Percentiles rank a stretch among this genome's conserved stretches.
Evolutionary conservation across 2,888 invertebrate genomes (phyloP).

Genomic region (Tuberolachnus salignus): DNA sequence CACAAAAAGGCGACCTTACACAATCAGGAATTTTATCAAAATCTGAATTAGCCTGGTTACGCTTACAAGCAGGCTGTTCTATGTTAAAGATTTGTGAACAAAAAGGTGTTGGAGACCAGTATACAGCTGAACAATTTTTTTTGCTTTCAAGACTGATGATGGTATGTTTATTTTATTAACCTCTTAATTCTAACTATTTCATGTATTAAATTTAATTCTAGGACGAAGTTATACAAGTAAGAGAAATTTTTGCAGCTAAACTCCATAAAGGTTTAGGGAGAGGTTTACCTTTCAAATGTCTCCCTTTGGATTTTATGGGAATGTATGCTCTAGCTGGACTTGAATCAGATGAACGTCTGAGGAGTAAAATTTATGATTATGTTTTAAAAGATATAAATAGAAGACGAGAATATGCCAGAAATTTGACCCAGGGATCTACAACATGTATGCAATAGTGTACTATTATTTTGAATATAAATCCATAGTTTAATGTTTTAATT

Average conservation of each 20-base stretch:
- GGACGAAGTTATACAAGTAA: constrained; percentile 77
- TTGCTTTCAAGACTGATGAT: constrained; percentile 86
- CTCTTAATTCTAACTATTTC: constrained; percentile 3
- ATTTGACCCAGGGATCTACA: constrained; percentile 75
- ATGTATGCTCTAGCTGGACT: constrained; percentile 89
- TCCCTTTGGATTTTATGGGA: constrained; percentile 96
- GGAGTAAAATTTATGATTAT: constrained; percentile 74
- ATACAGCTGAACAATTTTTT: constrained; percentile 93
- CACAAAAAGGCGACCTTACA: constrained; percentile 87
- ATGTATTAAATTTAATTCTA: constrained; percentile 57
- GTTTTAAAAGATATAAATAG: constrained; percentile 87
- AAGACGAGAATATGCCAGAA: constrained; percentile 88
- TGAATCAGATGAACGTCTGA: constrained; percentile 82
- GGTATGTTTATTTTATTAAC: constrained; percentile 33
- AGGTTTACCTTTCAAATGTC: constrained; percentile 85
- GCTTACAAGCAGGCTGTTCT: constrained; percentile 90
- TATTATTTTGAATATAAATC: neutral
- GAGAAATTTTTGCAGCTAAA: constrained; percentile 87
- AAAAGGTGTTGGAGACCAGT: constrained; percentile 93
- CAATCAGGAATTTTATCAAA: constrained; percentile 69
- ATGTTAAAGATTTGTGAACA: constrained; percentile 97
- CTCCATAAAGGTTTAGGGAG: constrained; percentile 86
- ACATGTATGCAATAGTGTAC: constrained; percentile 61
- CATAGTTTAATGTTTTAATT: neutral
- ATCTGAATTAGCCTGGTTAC: constrained; percentile 91